phyloP scores from a whole-genome alignment of 2,113 vertebrate genomes.

The Hippocampus barbouri region DNA sequence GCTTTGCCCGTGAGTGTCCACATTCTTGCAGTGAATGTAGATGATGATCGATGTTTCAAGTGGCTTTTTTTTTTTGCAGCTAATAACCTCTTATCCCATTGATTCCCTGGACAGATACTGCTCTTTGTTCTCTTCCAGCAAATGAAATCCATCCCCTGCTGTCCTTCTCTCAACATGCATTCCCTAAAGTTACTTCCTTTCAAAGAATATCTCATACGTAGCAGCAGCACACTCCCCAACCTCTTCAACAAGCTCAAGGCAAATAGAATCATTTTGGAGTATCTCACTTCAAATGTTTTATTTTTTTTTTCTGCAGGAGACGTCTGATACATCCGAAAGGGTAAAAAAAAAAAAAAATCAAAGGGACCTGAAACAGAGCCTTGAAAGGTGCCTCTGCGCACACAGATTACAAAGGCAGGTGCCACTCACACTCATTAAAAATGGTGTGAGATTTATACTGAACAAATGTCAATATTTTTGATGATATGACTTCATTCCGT shows the following conservation, averaged over 20 bases:
- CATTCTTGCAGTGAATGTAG: constrained; percentile 53
- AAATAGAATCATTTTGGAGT: constrained; percentile 33
- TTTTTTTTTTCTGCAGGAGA: constrained; percentile 34
- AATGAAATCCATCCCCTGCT: constrained; percentile 54
- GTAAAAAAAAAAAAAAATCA: not conserved
- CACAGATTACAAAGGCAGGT: constrained; percentile 51
- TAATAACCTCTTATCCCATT: constrained; percentile 72
- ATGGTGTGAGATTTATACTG: constrained; percentile 9
- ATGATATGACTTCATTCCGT: not conserved
- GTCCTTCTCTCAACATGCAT: constrained; percentile 31
- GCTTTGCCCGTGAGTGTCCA: constrained; percentile 53
- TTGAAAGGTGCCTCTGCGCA: constrained; percentile 30
- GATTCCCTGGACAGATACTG: constrained; percentile 57
- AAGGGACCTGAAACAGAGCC: constrained; percentile 37
- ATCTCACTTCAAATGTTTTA: constrained; percentile 44
- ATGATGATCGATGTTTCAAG: constrained; percentile 69
- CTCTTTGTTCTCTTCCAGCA: constrained; percentile 52
- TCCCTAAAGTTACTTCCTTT: constrained; percentile 23
- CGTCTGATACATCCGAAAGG: constrained; percentile 25
- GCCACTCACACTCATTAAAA: constrained; percentile 54
- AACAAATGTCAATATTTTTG: constrained; percentile 8
- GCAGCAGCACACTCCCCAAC: constrained; percentile 20
- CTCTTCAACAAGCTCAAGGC: constrained; percentile 39
- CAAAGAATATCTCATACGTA: constrained; percentile 24
- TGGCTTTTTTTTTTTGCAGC: constrained; percentile 57